phyloP scores from a whole-genome alignment of 1,140 invertebrate genomes.

The Antheraea mylitta region DNA sequence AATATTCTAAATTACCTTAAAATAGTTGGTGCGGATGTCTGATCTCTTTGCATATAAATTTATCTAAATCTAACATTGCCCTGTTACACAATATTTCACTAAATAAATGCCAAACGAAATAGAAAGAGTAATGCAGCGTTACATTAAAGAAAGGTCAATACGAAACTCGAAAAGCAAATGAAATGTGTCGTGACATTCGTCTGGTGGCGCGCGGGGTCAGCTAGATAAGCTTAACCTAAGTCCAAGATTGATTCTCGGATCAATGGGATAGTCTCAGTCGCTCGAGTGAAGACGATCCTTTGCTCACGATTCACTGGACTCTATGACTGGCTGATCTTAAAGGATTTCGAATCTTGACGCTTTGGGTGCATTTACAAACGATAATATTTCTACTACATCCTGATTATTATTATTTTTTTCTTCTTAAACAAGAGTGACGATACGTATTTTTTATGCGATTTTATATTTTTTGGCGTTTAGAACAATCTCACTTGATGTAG shows the following conservation, averaged over 20 bases:
- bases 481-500: no score
- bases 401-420: neutral
- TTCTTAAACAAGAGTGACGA: no score
- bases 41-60: neutral
- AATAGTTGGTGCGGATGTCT: no score
- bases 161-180: constrained; percentile 51
- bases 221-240: constrained; percentile 64
- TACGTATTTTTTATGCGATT: no score
- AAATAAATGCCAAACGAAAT: neutral
- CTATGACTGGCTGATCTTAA: constrained; percentile 55
- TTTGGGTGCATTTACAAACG: neutral
- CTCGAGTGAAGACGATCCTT: constrained; percentile 64
- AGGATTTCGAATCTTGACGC: constrained; percentile 38
- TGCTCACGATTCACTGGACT: constrained; percentile 62
- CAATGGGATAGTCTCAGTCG: constrained; percentile 53
- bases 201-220: constrained; percentile 54
- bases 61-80: neutral
- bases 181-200: constrained; percentile 57
- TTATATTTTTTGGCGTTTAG: no score
- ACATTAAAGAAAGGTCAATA: constrained; percentile 1
- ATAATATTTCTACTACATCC: neutral
- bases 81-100: neutral
- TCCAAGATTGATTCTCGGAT: constrained; percentile 74
- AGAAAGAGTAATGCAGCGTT: neutral
- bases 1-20: no score